phyloP scores from a whole-genome alignment of 2,888 invertebrate species.

The Latrodectus elegans region DNA sequence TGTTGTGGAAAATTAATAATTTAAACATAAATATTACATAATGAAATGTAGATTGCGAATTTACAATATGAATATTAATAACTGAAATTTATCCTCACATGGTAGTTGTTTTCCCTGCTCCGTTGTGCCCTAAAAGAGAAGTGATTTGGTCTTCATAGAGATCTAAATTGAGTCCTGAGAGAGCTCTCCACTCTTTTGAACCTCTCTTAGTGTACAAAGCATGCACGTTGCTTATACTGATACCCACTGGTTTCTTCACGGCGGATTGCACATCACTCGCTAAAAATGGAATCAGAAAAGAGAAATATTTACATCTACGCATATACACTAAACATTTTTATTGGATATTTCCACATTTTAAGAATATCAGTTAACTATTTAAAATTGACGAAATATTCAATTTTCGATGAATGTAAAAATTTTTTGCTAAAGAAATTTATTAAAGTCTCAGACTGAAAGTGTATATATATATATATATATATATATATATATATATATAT shows the following conservation, averaged over 20 bases:
- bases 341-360: too few species aligned
- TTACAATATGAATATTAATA: neutral
- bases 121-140: conserved; percentile 77
- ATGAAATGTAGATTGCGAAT: too few species aligned
- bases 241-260: conserved; percentile 46
- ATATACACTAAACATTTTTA: too few species aligned
- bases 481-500: too few species aligned
- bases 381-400: too few species aligned
- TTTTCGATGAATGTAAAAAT: too few species aligned
- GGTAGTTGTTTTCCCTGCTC: conserved; percentile 77
- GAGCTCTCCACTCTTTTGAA: conserved; percentile 72
- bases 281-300: neutral
- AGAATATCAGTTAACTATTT: too few species aligned
- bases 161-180: conserved; percentile 75
- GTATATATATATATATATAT: too few species aligned
- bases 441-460: too few species aligned
- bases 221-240: conserved; percentile 64
- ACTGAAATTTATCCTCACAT: conserved; percentile 73
- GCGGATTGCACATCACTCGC: neutral
- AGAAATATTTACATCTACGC: neutral
- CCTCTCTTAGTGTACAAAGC: conserved; percentile 69
- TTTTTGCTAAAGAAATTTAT: too few species aligned
- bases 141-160: conserved; percentile 77
- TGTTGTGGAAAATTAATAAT: too few species aligned
- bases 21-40: too few species aligned